Conservation (phyloP, 2,888 invertebrate genomes). For the Andrena haemorrhoa region DNA sequence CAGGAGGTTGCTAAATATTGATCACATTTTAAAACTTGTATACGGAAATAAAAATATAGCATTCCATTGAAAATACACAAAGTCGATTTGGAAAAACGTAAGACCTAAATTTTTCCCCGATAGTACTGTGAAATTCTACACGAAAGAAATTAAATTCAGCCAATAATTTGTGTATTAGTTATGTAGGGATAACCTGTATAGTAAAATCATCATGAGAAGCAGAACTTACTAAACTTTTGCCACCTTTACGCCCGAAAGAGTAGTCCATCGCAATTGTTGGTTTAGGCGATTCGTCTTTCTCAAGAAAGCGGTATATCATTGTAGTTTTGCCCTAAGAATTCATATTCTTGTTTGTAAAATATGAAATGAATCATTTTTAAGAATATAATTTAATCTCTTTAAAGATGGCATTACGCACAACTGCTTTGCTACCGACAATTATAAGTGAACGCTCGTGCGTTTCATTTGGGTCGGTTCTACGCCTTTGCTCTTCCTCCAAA, state of each 20-base stretch:
- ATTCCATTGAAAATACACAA: too few species aligned
- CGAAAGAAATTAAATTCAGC: background rate
- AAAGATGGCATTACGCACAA: constrained; percentile 85
- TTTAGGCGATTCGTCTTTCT: constrained; percentile 90
- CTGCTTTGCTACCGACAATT: constrained; percentile 89
- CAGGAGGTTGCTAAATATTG: too few species aligned
- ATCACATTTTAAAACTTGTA: too few species aligned
- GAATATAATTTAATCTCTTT: background rate
- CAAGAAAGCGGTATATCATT: constrained; percentile 91
- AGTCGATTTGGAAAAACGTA: too few species aligned
- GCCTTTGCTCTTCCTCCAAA: constrained; percentile 73
- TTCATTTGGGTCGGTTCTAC: constrained; percentile 77
- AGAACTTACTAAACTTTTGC: constrained; percentile 86
- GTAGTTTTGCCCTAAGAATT: constrained; percentile 91
- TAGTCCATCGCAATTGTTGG: constrained; percentile 95
- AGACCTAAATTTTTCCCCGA: too few species aligned
- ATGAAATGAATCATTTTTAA: background rate
- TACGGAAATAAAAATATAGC: too few species aligned
- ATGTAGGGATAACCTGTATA: background rate
- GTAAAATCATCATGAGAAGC: background rate
- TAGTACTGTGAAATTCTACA: background rate
- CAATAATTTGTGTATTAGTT: background rate
- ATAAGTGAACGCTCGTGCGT: constrained; percentile 87
- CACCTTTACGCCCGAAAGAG: constrained; percentile 91
- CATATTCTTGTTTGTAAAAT: constrained; percentile 5